A percentile compares a stretch with the other conserved stretches of the same genome.
These are phyloP conservation scores for Drosophila kanapiae DNA, from an alignment of 1,140 invertebrate genomes.

Conservation along the genomic window DNA sequence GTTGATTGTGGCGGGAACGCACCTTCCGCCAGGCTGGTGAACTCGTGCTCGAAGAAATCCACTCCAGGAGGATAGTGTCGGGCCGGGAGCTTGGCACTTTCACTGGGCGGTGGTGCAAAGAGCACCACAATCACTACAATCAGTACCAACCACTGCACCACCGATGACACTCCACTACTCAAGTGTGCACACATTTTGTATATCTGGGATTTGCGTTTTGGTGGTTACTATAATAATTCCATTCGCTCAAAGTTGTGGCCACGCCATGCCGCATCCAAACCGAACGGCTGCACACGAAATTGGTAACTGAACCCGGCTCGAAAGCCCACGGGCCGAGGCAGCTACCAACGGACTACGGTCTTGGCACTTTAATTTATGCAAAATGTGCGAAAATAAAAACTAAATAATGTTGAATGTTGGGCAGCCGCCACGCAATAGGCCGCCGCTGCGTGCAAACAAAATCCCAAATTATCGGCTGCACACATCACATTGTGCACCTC, in stretches of 20 bases:
- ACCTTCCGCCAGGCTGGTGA: slow-evolving; percentile 68
- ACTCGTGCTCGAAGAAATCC: slow-evolving; percentile 83
- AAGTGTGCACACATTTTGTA: slow-evolving; percentile 57
- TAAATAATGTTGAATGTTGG: slow-evolving; percentile 76
- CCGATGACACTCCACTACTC: slow-evolving; percentile 12
- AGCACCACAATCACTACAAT: slow-evolving; percentile 18
- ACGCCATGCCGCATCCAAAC: slow-evolving; percentile 55
- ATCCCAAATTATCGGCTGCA: slow-evolving; percentile 58
- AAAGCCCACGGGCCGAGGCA: slow-evolving; percentile 19
- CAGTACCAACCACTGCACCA: slow-evolving; percentile 17
- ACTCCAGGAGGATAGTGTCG: slow-evolving; percentile 67
- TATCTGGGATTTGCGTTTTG: slow-evolving; percentile 42
- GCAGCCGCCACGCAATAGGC: slow-evolving; percentile 58
- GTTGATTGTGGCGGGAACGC: slow-evolving; percentile 10
- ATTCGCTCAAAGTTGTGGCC: slow-evolving; percentile 37
- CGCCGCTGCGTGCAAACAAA: slow-evolving; percentile 50
- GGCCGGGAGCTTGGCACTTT: slow-evolving; percentile 56
- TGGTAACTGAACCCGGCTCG: slow-evolving; percentile 59
- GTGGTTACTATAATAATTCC: slow-evolving; percentile 54
- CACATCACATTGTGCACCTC: slow-evolving; percentile 18
- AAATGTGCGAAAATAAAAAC: slow-evolving; percentile 81
- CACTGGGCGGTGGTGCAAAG: slow-evolving; percentile 38
- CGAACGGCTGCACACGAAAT: slow-evolving; percentile 65
- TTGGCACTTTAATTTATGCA: slow-evolving; percentile 76
- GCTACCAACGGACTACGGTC: slow-evolving; percentile 21